A percentile compares a stretch with the other conserved stretches of the same genome.
phyloP scores from a whole-genome alignment of 2,797 vertebrate species.

The Sebastes nivosus region DNA sequence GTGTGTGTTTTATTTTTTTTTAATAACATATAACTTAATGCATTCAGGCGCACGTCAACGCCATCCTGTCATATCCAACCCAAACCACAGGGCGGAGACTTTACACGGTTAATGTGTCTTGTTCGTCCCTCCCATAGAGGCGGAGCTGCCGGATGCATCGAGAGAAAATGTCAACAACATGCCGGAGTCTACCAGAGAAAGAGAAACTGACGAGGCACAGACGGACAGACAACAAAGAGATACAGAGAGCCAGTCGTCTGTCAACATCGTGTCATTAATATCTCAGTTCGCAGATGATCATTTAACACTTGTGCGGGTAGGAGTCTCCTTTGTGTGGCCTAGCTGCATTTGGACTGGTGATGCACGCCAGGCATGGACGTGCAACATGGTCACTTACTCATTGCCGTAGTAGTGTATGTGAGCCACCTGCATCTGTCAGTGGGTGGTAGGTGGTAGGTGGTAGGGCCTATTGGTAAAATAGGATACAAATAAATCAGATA shows the following conservation, averaged over 20 bases:
- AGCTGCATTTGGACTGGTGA: not conserved
- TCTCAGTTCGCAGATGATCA: slow-evolving; percentile 80
- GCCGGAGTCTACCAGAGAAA: slow-evolving; percentile 55
- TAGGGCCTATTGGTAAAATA: not conserved
- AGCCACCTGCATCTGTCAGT: not conserved
- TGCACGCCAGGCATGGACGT: not conserved
- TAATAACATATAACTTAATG: not conserved
- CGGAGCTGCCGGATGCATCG: slow-evolving; percentile 42
- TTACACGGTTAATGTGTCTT: not conserved
- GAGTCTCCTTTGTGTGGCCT: slow-evolving; percentile 35
- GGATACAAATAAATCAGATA: not conserved
- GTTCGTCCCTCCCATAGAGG: slow-evolving; percentile 39
- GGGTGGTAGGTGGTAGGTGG: not conserved
- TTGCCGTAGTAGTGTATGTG: not conserved
- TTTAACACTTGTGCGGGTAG: slow-evolving; percentile 81
- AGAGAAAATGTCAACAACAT: slow-evolving; percentile 75
- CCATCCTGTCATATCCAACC: slow-evolving; percentile 42
- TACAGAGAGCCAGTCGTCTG: not conserved
- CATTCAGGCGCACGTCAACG: not conserved
- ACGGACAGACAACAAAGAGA: slow-evolving; percentile 26
- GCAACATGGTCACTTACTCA: not conserved
- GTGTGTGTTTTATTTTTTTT: not conserved
- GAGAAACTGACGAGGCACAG: slow-evolving; percentile 21
- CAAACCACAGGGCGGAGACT: slow-evolving; percentile 63
- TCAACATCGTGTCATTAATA: slow-evolving; percentile 73